Evolutionary conservation across 2,113 vertebrate species (phyloP), one percentile per base, ranked within the genome.

Genomic region (Chlorodrepanis virens): DNA sequence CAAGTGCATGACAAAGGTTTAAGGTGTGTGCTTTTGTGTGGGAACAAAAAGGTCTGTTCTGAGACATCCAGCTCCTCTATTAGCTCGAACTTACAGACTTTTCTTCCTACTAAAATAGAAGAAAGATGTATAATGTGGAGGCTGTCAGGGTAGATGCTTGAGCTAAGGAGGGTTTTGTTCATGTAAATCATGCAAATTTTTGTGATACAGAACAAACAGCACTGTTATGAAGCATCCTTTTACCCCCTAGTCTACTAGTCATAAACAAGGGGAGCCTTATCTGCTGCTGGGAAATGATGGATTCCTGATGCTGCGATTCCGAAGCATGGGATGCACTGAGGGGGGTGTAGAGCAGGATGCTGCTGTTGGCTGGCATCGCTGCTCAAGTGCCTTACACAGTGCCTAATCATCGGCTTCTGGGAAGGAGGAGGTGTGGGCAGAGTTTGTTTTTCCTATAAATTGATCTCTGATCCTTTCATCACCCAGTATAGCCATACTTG

Each of bases 381-480:
- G 68, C 61, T 92, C 65, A 94, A 93, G 52, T 57, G 37, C 81
- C 85, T 89, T 33, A 61, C 0, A 1, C 84, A 90, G 92, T 1
- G 0, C 67, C 80, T 95, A 61, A 90, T 94, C 87, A 85, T 83
- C 44, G 20, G 86, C 83, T 89, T 61, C 89, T 96, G 76, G 86
- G 76, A 40, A 88, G 92, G 47, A 92, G 65, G 50, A 83, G 72
- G 57, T 9, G 33, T 0, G 0, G 24, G 63, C 39, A 89, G 61
- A 89, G 31, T 69, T 89, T 83, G 86, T 83, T 96, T 93, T 95
- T 87, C 84, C 74, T 87, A 61, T 95, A 91, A 94, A 97, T 91
- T 94, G 93, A 91, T 95, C 83, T 91, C 88, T 93, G 90, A 76
- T 96, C 77, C 93, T 95, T 96, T 96, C 92, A 94, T 94, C 80